Conservation (phyloP, 1,140 invertebrate genomes). For the Druon quercuslanigerum region DNA sequence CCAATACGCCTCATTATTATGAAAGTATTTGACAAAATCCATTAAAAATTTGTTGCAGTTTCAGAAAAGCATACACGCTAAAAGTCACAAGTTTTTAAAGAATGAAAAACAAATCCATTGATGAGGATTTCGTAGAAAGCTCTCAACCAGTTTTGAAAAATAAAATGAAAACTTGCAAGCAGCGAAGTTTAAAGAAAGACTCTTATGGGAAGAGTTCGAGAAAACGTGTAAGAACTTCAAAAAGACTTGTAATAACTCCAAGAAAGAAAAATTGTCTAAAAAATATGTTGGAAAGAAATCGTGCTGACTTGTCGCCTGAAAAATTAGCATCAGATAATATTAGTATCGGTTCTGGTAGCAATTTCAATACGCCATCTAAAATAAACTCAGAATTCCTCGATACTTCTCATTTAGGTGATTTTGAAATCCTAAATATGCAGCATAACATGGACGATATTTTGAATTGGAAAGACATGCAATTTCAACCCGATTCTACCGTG, state of each 20-base stretch:
- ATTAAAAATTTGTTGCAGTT: no score
- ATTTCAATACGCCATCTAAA: background rate
- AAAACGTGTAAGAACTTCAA: background rate
- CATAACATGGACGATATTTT: background rate
- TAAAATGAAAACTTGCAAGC: no score
- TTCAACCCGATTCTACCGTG: background rate
- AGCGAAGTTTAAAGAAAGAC: background rate
- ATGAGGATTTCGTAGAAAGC: no score
- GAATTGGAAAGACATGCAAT: background rate
- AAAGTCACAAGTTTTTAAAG: no score
- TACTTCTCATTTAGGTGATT: background rate
- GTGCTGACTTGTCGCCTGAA: background rate
- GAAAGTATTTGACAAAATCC: no score
- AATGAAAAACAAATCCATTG: no score
- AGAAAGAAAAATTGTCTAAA: background rate
- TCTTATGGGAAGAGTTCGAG: background rate
- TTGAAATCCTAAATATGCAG: background rate
- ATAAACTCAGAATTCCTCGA: background rate
- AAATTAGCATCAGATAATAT: background rate
- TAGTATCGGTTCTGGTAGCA: background rate
- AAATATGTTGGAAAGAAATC: background rate
- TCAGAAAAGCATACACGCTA: no score
- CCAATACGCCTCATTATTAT: no score
- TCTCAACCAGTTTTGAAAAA: no score
- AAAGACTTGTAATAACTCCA: background rate